Base-by-base conservation (phyloP, 1,140 invertebrate species). In the Brachionus rubens region DNA sequence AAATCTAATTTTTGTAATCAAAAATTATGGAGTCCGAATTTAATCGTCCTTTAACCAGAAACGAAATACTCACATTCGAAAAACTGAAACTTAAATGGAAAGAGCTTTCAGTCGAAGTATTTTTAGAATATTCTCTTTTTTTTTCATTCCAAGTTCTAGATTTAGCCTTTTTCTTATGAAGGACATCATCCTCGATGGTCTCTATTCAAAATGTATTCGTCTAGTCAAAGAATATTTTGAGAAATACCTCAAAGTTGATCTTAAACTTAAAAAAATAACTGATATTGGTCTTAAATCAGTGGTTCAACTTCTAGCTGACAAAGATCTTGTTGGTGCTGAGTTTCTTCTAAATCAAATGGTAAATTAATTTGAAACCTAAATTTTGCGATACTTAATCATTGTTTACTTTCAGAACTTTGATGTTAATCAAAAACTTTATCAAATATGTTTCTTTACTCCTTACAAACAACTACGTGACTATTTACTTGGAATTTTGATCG, bases 31-130 rank as follows among this genome's bases (percentile, higher is more conserved):
- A 72, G 33, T 21, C 36, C 28, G 50, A 54, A 41, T 72, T 72
- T 28, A 72, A 14, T 16, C 21, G 50, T 4, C 21, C 68, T 28
- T 72, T 72, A 19, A 72, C 46, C 28, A 48, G 16, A 54, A 48
- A 33, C 5, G 68, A 72, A 50, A 19, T 50, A 10, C 14, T 28
- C 7, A 40, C 68, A 12, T 50, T 72, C 6, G 68, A 72, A 40
- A 72, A 72, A 54, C n/a, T 72, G 14, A 72, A 72, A 36, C 14
- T 40, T n/a, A 72, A 72, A 72, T 72, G 68, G 68, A 72, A 72
- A 72, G 68, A 72, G 19, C 24, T 72, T 1, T 54, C 46, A 21
- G 47, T 72, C 6, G 68, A 72, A 48, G 68, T 72, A 72, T 33
- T 4, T 24, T 24, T 2, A 9, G 16, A 16, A 36, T 36, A 14